Percentiles rank a stretch among this genome's conserved stretches.
These are phyloP conservation scores for Branchinecta lynchi DNA, from an alignment of 1,140 invertebrate genomes.

Conservation along the genomic window DNA sequence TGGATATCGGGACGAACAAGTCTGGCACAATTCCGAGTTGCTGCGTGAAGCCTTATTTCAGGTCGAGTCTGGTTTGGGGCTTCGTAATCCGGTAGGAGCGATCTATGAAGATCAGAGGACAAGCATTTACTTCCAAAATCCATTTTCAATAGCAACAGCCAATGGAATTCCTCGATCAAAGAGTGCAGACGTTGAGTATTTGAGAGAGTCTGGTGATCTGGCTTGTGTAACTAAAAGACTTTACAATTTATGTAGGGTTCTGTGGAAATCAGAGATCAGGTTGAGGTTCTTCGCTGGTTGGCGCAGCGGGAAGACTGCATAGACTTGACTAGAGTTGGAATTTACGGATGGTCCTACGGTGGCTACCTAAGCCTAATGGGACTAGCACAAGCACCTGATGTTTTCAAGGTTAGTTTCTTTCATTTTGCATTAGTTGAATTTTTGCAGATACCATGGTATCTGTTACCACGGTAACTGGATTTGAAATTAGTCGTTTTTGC, in stretches of 20 bases:
- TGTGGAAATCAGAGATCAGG: slow-evolving; percentile 88
- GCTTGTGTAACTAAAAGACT: background rate
- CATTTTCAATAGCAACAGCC: background rate
- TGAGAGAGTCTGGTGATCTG: background rate
- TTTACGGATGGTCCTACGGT: slow-evolving; percentile 98
- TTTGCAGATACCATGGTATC: too few relatives aligned
- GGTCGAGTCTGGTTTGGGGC: too few relatives aligned
- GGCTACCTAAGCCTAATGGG: slow-evolving; percentile 74
- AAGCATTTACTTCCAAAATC: too few relatives aligned
- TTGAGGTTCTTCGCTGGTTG: slow-evolving; percentile 80
- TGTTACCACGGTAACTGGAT: too few relatives aligned
- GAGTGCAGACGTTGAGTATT: background rate
- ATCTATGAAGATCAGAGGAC: too few relatives aligned
- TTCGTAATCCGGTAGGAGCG: too few relatives aligned
- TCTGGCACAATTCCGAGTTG: too few relatives aligned
- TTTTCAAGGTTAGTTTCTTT: slow-evolving; percentile 50
- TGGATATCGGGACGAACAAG: too few relatives aligned
- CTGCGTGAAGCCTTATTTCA: too few relatives aligned
- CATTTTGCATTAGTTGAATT: background rate
- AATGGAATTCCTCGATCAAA: background rate
- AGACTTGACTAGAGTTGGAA: slow-evolving; percentile 77
- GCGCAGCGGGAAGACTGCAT: slow-evolving; percentile 68
- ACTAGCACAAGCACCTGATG: slow-evolving; percentile 57
- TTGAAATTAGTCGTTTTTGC: too few relatives aligned
- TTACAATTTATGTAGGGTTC: slow-evolving; percentile 44